Conservation (phyloP, 1,140 invertebrate species). For the Pseudomyrmex flavicornis region DNA sequence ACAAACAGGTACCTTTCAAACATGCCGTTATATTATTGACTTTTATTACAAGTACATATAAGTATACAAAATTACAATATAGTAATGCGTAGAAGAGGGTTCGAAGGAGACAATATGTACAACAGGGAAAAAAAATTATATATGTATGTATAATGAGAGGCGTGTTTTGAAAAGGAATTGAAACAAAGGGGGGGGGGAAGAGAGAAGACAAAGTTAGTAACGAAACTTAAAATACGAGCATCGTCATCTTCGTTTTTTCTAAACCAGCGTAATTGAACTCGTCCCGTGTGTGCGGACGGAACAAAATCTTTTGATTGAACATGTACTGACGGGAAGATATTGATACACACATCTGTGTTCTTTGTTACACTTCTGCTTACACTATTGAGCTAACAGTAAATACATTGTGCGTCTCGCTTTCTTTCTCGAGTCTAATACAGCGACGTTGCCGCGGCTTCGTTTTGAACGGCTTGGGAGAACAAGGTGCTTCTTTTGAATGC, state of each 20-base stretch:
- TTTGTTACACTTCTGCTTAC: slow-evolving; percentile 77
- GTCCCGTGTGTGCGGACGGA: not conserved
- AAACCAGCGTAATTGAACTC: slow-evolving; percentile 30
- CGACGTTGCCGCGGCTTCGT: slow-evolving; percentile 80
- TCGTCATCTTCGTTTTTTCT: slow-evolving; percentile 57
- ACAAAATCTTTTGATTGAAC: slow-evolving; percentile 59
- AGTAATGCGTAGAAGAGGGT: slow-evolving; percentile 80
- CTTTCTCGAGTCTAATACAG: slow-evolving; percentile 71
- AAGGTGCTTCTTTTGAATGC: not conserved
- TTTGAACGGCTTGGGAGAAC: slow-evolving; percentile 1
- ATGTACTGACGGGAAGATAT: slow-evolving; percentile 60
- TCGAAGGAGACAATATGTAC: slow-evolving; percentile 80
- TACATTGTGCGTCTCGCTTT: slow-evolving; percentile 53
- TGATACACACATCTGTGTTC: slow-evolving; percentile 74
- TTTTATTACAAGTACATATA: slow-evolving; percentile 80
- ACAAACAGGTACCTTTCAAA: slow-evolving; percentile 56
- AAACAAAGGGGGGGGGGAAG: not conserved
- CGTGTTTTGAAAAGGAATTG: slow-evolving; percentile 50
- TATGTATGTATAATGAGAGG: slow-evolving; percentile 54
- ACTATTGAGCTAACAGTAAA: slow-evolving; percentile 74
- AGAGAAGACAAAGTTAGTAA: slow-evolving; percentile 66
- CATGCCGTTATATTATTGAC: slow-evolving; percentile 68
- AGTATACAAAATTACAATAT: slow-evolving; percentile 81
- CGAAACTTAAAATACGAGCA: slow-evolving; percentile 62
- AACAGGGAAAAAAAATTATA: slow-evolving; percentile 71